Percentiles rank a stretch among this genome's conserved stretches.
Conservation (phyloP, 2,113 vertebrate species). For the Orientallactaga bullata region DNA sequence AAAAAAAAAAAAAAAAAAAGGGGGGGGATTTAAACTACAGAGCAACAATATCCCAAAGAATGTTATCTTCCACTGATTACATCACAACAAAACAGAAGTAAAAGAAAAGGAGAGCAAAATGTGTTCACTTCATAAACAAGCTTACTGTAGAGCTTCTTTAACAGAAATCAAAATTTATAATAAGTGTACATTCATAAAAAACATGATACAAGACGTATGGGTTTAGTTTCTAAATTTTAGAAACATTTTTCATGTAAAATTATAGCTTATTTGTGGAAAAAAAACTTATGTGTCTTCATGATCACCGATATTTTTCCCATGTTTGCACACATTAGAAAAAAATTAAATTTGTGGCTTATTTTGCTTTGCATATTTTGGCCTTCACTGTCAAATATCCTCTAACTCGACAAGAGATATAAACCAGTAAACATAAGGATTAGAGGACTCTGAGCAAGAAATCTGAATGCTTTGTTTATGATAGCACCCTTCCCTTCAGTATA, state of each 20-base stretch:
- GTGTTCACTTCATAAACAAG: background rate
- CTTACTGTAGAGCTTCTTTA: background rate
- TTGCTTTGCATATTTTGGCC: background rate
- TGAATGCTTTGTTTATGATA: too few species aligned
- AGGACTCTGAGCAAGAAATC: too few species aligned
- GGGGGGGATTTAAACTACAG: background rate
- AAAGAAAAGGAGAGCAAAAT: background rate
- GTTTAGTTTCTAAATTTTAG: background rate
- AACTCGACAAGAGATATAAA: background rate
- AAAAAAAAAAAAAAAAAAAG: too few species aligned
- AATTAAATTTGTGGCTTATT: background rate
- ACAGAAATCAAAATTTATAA: background rate
- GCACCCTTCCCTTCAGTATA: too few species aligned
- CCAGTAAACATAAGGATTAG: background rate
- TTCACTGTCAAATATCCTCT: background rate
- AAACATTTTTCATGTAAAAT: background rate
- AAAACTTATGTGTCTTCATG: background rate
- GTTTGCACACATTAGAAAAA: background rate
- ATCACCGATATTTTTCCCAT: background rate
- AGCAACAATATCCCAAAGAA: background rate
- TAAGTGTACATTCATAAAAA: background rate
- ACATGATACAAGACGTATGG: background rate
- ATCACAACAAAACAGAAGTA: background rate
- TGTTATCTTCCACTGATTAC: background rate
- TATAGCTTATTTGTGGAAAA: background rate